Evolutionary conservation across 30 jellyfish, hydroid and myxozoan species (phyloP).

Genomic region (Hydra vulgaris): DNA sequence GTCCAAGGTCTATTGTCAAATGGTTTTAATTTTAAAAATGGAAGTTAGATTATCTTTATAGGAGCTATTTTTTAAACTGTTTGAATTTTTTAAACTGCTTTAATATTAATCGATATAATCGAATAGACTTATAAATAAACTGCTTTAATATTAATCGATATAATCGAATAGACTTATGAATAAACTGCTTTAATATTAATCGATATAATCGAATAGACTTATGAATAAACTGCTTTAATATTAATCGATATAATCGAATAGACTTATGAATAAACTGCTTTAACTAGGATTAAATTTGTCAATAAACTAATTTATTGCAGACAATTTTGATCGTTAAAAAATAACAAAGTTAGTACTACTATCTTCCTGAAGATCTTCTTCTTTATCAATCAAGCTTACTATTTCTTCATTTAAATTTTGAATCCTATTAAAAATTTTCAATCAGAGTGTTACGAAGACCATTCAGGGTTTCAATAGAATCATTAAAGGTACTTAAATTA

Average conservation of each 20-base stretch:
- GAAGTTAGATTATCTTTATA: background rate
- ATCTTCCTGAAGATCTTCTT: background rate
- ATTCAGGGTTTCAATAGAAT: background rate
- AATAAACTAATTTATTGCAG: background rate
- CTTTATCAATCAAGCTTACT: background rate
- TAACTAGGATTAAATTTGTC: background rate
- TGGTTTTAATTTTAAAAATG: background rate
- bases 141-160: too few relatives aligned
- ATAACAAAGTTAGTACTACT: background rate
- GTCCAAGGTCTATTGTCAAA: background rate
- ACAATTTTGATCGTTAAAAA: background rate
- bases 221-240: too few relatives aligned
- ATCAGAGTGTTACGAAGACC: background rate
- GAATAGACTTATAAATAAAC: too few relatives aligned
- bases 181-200: too few relatives aligned
- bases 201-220: too few relatives aligned
- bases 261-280: too few relatives aligned
- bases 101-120: too few relatives aligned
- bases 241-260: too few relatives aligned
- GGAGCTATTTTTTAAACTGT: background rate
- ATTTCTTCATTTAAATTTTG: background rate
- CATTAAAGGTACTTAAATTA: background rate
- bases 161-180: too few relatives aligned
- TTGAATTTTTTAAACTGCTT: too few relatives aligned
- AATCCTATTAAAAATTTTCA: too few relatives aligned